A percentile compares a stretch with the other conserved stretches of the same genome.
Evolutionary conservation across 2,113 vertebrate genomes (phyloP).

Genomic region (Callorhinus ursinus): DNA sequence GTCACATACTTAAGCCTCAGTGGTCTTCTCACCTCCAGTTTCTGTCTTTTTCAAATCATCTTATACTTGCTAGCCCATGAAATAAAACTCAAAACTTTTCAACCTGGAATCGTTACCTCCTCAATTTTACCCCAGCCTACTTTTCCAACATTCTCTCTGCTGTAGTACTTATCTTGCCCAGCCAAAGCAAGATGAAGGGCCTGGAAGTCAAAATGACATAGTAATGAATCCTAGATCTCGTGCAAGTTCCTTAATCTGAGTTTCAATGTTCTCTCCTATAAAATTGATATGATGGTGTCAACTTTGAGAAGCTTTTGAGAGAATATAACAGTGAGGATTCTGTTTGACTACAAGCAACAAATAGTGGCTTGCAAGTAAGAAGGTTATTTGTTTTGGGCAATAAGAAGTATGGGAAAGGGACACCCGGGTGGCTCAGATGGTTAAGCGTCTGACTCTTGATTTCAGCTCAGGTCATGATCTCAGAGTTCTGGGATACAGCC

Average conservation of each 20-base stretch:
- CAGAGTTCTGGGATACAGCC: background rate
- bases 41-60: background rate
- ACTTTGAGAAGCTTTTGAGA: background rate
- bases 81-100: constrained; percentile 11
- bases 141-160: background rate
- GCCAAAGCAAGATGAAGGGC: background rate
- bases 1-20: background rate
- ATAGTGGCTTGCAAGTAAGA: background rate
- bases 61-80: background rate
- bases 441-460: background rate
- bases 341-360: constrained; percentile 5
- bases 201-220: constrained; percentile 38
- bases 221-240: background rate
- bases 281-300: background rate
- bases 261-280: background rate
- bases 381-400: background rate
- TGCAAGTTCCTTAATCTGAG: constrained; percentile 26
- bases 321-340: background rate
- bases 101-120: background rate
- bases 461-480: background rate
- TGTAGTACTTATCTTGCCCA: background rate
- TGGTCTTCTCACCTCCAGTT: background rate
- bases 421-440: background rate
- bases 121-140: background rate
- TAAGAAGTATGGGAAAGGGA: background rate